Conservation (phyloP, 92 coral and sea anemone species). For the Porites divaricata region DNA sequence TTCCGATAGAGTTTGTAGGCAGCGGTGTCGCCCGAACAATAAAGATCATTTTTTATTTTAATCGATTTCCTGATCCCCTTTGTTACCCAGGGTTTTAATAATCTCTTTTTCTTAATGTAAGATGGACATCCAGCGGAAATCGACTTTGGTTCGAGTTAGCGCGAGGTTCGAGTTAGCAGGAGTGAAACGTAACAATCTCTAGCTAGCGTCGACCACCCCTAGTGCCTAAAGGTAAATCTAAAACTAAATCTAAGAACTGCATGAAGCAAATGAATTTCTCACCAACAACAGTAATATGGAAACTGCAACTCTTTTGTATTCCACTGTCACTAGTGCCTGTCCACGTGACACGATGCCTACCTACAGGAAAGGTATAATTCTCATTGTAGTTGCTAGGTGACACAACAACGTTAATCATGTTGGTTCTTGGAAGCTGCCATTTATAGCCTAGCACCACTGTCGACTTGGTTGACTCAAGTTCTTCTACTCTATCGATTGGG, state of each 20-base stretch:
- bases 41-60: too few species aligned
- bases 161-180: too few species aligned
- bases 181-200: too few species aligned
- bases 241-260: neutral
- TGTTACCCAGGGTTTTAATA: too few species aligned
- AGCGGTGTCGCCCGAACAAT: too few species aligned
- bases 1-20: too few species aligned
- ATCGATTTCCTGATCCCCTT: too few species aligned
- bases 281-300: slow-evolving; percentile 86
- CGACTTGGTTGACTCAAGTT: slow-evolving; percentile 58
- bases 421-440: slow-evolving; percentile 90
- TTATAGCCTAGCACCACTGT: slow-evolving; percentile 79
- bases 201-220: too few species aligned
- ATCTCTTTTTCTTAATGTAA: too few species aligned
- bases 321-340: slow-evolving; percentile 85
- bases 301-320: slow-evolving; percentile 75
- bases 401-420: slow-evolving; percentile 78
- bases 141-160: too few species aligned
- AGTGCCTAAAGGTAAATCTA: neutral
- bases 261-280: neutral
- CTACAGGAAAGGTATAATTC: slow-evolving; percentile 89
- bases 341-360: slow-evolving; percentile 92
- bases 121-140: too few species aligned
- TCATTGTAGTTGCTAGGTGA: slow-evolving; percentile 78
- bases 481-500: slow-evolving; percentile 78